A percentile compares a stretch with the other conserved stretches of the same genome.
These are phyloP conservation scores for Crocuta crocuta DNA, from an alignment of 2,113 vertebrate genomes.

Conservation along the genomic window DNA sequence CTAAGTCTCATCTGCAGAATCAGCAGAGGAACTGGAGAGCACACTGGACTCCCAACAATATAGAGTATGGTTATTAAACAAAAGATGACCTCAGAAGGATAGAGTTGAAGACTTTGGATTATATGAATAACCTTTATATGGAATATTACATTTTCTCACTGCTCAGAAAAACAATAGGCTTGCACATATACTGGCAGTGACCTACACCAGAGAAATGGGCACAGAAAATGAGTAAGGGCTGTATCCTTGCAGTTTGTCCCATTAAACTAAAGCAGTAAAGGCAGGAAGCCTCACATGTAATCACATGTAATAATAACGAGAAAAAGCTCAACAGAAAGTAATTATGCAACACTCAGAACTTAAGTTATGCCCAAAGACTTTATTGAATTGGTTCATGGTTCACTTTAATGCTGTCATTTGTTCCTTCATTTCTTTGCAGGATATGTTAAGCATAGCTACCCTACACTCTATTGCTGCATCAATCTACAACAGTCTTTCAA, in stretches of 20 bases:
- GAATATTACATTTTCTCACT: background rate
- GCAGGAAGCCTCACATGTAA: background rate
- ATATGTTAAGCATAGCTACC: background rate
- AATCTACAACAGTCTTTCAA: background rate
- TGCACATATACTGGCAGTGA: background rate
- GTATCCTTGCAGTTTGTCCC: background rate
- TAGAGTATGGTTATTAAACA: background rate
- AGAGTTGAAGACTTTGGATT: background rate
- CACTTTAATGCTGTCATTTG: background rate
- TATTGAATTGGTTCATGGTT: background rate
- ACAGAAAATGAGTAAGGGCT: background rate
- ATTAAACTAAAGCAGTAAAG: background rate
- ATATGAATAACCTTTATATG: background rate
- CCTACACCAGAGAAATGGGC: background rate
- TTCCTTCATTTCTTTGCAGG: background rate
- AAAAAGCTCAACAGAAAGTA: background rate
- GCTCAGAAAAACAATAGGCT: conserved; percentile 26
- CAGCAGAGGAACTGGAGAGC: background rate
- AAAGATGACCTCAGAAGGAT: background rate
- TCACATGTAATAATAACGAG: background rate
- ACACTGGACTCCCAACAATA: background rate
- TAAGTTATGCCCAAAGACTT: background rate
- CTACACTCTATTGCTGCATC: background rate
- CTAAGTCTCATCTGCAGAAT: conserved; percentile 1
- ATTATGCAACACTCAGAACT: background rate